These are phyloP conservation scores for Chydorus sphaericus DNA, from an alignment of 2,888 invertebrate genomes.

Conservation along the genomic window DNA sequence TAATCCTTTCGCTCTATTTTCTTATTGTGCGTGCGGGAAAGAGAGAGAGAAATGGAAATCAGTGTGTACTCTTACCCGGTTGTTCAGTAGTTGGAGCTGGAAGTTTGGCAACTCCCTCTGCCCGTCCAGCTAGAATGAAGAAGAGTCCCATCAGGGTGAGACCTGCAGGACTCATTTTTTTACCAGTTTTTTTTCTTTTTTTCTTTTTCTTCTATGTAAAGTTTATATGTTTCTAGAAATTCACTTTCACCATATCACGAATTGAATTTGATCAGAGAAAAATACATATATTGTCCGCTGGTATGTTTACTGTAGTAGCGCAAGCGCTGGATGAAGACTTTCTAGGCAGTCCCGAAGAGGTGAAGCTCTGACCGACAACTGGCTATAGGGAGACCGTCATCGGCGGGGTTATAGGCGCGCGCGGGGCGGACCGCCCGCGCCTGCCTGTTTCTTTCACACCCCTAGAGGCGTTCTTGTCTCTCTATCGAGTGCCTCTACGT, in stretches of 20 bases:
- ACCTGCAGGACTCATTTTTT: not conserved
- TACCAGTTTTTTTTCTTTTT: not conserved
- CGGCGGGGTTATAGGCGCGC: not conserved
- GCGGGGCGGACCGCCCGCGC: too few relatives aligned
- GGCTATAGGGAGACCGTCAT: not conserved
- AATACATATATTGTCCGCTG: not conserved
- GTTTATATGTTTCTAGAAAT: not conserved
- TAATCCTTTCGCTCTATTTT: too few relatives aligned
- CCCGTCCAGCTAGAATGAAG: not conserved
- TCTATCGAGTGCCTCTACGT: too few relatives aligned
- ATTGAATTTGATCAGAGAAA: not conserved
- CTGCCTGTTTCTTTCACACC: too few relatives aligned
- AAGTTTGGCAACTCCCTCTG: not conserved
- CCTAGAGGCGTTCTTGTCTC: too few relatives aligned
- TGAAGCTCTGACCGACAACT: constrained; percentile 1
- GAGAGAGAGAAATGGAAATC: too few relatives aligned
- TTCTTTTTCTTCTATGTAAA: not conserved
- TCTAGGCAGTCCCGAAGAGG: not conserved
- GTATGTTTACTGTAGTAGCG: not conserved
- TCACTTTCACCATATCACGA: not conserved
- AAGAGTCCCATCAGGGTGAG: not conserved
- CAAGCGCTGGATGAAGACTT: not conserved
- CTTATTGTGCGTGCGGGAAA: too few relatives aligned
- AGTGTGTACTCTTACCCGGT: not conserved
- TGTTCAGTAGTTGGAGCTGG: not conserved